Evolutionary conservation across 2,113 vertebrate genomes (phyloP), one percentile per base, ranked within the genome.

Genomic region (Aegotheles bennettii): DNA sequence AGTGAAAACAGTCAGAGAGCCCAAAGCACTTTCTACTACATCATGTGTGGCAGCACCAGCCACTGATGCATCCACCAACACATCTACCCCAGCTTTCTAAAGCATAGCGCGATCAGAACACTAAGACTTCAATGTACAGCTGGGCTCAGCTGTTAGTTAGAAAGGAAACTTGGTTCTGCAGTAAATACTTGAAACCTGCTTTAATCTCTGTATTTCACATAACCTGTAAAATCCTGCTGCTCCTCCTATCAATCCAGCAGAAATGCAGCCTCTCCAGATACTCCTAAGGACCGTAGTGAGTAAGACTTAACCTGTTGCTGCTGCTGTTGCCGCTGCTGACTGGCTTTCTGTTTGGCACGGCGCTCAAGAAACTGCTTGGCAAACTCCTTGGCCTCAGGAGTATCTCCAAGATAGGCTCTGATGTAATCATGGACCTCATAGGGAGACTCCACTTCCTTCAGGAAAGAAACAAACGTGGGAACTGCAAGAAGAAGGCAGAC

Each of bases 321-420:
- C 69, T 97, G 98, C 64, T 98, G 97, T 81, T 97, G 98, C 81
- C 98, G 98, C 94, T 99, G 99, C 96, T 99, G 99, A 96, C 96
- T 99, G 91, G 98, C 97, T 95, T 99, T 99, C 98, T 99, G 99
- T 98, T 99, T 99, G 99, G 99, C 99, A 98, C 99, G 99, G 78
- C 99, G 99, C 97, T 99, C 99, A 53, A 99, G 98, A 98, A 99
- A 99, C 98, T 99, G 99, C 98, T 99, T 99, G 98, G 99, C 99
- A 98, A 99, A 99, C 97, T 99, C 99, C 98, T 99, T 99, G 97
- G 99, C 99, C 97, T 99, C 99, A 45, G 98, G 98, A 63, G 99
- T 99, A 84, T 99, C 99, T 94, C 99, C 99, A 93, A 99, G 98
- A 87, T 99, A 99, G 93, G 99, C 99, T 98, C 98, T 98, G 97